These are phyloP conservation scores for Protobothrops flavoviridis DNA, from an alignment of 2,113 vertebrate genomes.

Conservation along the genomic window DNA sequence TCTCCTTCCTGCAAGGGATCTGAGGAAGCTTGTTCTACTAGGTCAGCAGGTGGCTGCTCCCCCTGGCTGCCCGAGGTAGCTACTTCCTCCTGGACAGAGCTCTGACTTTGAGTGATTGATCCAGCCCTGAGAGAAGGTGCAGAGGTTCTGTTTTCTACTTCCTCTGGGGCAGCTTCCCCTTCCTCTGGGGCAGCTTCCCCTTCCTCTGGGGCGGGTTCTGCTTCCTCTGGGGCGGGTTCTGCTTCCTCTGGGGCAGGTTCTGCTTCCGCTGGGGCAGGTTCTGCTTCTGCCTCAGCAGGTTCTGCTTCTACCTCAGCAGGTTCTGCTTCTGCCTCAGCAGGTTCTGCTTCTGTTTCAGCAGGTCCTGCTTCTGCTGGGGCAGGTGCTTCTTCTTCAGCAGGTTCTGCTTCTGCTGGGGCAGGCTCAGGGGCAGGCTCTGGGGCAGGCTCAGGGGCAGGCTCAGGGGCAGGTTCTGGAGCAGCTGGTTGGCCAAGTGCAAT, in stretches of 20 bases:
- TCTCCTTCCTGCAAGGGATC: slow-evolving; percentile 56
- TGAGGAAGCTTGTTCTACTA: slow-evolving; percentile 18
- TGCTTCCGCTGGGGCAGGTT: background rate
- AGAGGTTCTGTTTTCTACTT: slow-evolving; percentile 16
- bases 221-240: background rate
- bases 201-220: background rate
- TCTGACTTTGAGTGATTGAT: slow-evolving; percentile 1
- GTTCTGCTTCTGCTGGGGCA: background rate
- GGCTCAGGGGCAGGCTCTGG: background rate
- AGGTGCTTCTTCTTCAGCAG: background rate
- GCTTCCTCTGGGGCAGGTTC: background rate
- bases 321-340: background rate
- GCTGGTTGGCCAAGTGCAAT: background rate
- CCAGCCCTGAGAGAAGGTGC: background rate
- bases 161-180: background rate
- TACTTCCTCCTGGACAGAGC: slow-evolving; percentile 23
- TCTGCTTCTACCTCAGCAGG: background rate
- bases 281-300: background rate
- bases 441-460: background rate
- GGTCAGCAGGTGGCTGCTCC: slow-evolving; percentile 16
- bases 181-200: background rate
- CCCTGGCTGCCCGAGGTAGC: slow-evolving; percentile 25
- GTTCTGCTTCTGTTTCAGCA: background rate
- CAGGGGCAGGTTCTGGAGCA: background rate
- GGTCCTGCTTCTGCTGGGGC: no score